Base-by-base conservation (phyloP, 2,113 vertebrate genomes). In the Coptodon bakossiorum region DNA sequence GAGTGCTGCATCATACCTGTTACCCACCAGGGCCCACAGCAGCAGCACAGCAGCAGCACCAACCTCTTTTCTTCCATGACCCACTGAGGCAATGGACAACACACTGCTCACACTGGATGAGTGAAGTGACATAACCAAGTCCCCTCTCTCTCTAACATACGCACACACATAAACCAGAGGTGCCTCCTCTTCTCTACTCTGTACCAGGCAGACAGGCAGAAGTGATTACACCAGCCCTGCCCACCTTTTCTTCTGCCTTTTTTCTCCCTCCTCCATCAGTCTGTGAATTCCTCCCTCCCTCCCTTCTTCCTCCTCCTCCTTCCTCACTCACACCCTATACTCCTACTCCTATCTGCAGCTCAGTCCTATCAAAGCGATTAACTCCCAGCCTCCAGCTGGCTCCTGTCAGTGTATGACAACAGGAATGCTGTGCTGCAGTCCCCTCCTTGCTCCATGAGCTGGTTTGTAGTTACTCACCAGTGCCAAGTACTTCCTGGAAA, bases 381-480 rank as follows among this genome's bases (percentile, higher is more conserved):
- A 96, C 96, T 95, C 93, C 90, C 92, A 84, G 81, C 91, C 94
- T 94, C 96, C 97, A 97, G 97, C 97, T 97, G 97, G 96, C 96
- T 97, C 76, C 96, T 96, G 95, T 96, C 97, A 94, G 84, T 54
- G 93, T 96, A 17, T 97, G 97, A 97, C 97, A 96, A 9, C 90
- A 96, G 95, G 97, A 97, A 97, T 97, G 97, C 36, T 87, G 61
- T 9, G 92, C 91, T 89, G 78, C 92, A 53, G 91, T 19, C 34
- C 81, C 45, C 85, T 88, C 79, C 66, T 81, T 84, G 79, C 91
- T 89, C 86, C 80, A 68, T 73, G 52, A 27, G 54, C 53, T 54
- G 59, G 45, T 86, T 86, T 85, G 83, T 59, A 82, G 83, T 87
- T 82, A 82, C 83, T 90, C 82, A 85, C 84, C 84, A 85, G 83